Evolutionary conservation across 2,113 vertebrate species (phyloP), one percentile per base, ranked within the genome.

Genomic region (Catharus bicknelli): DNA sequence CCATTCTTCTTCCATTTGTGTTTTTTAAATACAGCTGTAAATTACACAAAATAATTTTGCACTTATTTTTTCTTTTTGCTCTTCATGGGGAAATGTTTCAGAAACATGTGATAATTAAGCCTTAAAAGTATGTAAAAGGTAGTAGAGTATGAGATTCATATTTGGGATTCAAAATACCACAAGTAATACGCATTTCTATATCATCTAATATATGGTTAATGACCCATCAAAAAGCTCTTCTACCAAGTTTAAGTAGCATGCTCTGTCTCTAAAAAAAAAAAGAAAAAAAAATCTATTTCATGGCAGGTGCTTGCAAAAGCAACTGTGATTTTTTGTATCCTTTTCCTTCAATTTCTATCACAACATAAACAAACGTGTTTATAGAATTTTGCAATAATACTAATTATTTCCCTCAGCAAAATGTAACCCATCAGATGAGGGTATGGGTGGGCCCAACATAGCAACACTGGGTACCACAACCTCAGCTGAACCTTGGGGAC

Each of bases 191-290:
- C 25, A 68, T 77, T 72, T 90, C 11, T 2, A 36, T 47, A 16
- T 64, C 20, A 59, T 50, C 7, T 57, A 73, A 69, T 25, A 6
- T 45, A 42, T 1, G 2, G 38, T 34, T 3, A 10, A 62, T 54
- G 26, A 70, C 15, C 23, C 16, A 54, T 45, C n/a, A 30, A 40
- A 90, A 70, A 62, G 5, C 7, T 86, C 18, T 68, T 68, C 36
- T 38, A 54, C 2, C 2, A 26, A 77, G 7, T 62, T 62, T 86
- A 16, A 21, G 7, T 13, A 38, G 3, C 0, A 2, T 48, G 2
- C 3, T 78, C 8, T 40, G 5, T 55, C 2, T 68, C 3, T 10
- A 5, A 40, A 61, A 61, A 50, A 47, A 13, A 30, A 26, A 50
- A 9, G 12, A 3, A 4, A 45, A 45, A 45, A 9, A 1, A 20